Base-by-base conservation (phyloP, 2,888 invertebrate species). In the Sicus ferrugineus region DNA sequence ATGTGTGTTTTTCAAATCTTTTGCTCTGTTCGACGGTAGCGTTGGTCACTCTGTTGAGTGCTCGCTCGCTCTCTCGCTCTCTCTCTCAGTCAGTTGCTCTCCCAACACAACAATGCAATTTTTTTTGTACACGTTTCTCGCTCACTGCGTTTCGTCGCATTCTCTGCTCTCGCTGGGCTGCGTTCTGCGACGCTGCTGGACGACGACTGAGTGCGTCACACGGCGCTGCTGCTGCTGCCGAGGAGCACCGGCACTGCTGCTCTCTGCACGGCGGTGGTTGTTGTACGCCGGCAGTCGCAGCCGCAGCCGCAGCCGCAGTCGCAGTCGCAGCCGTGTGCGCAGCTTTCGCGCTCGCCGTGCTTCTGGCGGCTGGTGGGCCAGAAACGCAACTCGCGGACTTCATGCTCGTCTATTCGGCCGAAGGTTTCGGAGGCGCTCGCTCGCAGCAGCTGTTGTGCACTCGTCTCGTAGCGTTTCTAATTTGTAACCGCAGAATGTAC, bases 381-480 rank as follows among this genome's bases (percentile, higher is more conserved):
- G 78, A 84, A 84, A 84, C 84, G 83, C 83, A 84, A 82, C 82
- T 84, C 82, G 80, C 79, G 79, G 82, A 83, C 77, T 83, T 83
- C 79, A 83, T 83, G 82, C 80, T 83, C 82, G 82, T 83, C 84
- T 84, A 85, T 85, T 85, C 85, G 84, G 85, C 83, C 81, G 84
- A 84, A 84, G 85, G 84, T 85, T 85, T 84, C 85, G 85, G 85
- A 84, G 83, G 84, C 84, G 85, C 84, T 83, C 80, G 83, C 83
- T 84, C 80, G 83, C 80, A 82, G 80, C 76, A 78, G 75, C 75
- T 77, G 76, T 78, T 81, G 79, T 81, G 84, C 84, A 83, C 80
- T 82, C 80, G 81, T 81, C 79, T 81, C 77, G 74, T 79, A 78
- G 79, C 78, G 77, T 79, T 80, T 77, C 75, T 75, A 75, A 74